phyloP scores from a whole-genome alignment of 2,113 vertebrate genomes.

The Oreotrochilus melanogaster region DNA sequence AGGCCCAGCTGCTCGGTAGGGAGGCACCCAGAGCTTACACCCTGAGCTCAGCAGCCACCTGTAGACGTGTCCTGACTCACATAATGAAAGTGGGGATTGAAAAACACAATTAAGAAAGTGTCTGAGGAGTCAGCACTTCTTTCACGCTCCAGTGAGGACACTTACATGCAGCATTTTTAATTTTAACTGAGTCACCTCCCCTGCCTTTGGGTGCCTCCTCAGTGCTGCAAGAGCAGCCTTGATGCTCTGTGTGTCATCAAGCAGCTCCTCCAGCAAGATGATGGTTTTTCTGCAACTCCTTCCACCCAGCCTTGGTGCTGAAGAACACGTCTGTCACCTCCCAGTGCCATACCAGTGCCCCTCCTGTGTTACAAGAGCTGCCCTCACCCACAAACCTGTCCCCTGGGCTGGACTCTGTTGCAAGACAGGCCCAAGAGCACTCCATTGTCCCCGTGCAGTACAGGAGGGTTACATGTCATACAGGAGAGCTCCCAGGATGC shows the following conservation, averaged over 20 bases:
- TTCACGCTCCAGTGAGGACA: background rate
- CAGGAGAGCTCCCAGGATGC: background rate
- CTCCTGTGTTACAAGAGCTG: background rate
- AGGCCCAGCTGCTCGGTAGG: background rate
- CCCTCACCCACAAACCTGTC: background rate
- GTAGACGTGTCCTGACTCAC: background rate
- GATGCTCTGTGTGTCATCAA: rapidly evolving
- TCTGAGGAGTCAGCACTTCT: background rate
- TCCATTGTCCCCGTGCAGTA: rapidly evolving
- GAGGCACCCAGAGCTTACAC: background rate
- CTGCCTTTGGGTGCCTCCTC: background rate
- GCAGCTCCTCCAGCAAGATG: background rate
- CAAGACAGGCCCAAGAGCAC: background rate
- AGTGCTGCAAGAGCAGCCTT: background rate
- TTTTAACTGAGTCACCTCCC: background rate
- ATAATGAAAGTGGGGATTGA: background rate
- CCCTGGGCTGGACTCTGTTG: background rate
- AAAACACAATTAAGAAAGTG: background rate
- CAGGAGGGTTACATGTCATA: rapidly evolving
- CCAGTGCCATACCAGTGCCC: background rate
- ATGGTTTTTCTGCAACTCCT: background rate
- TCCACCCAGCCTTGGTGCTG: background rate
- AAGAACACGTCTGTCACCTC: rapidly evolving
- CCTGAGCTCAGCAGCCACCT: background rate
- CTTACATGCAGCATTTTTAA: background rate